These are phyloP conservation scores for Epiblema foenella DNA, from an alignment of 2,888 invertebrate genomes.

Conservation along the genomic window DNA sequence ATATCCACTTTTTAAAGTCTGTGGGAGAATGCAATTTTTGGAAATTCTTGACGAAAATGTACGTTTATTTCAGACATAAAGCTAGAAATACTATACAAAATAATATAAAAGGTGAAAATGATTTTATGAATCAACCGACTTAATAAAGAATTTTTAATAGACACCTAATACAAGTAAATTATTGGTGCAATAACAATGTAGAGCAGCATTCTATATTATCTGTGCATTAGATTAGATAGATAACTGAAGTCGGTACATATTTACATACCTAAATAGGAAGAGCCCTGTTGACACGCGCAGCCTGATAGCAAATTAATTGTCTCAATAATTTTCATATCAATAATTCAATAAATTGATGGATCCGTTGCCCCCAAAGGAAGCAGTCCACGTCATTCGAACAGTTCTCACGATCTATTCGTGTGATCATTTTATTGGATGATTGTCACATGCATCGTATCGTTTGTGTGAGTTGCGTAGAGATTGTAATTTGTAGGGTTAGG, in stretches of 20 bases:
- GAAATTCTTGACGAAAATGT: background rate
- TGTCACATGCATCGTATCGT: conserved; percentile 51
- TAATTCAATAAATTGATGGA: conserved; percentile 59
- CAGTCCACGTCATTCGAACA: conserved; percentile 57
- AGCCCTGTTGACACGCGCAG: conserved; percentile 38
- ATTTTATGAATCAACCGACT: too few species aligned
- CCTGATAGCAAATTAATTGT: conserved; percentile 51
- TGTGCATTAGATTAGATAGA: conserved; percentile 1
- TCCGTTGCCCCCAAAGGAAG: conserved; percentile 67
- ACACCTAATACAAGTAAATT: too few species aligned
- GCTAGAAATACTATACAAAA: too few species aligned
- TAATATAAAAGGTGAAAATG: too few species aligned
- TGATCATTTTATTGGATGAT: conserved; percentile 71
- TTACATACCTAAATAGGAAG: conserved; percentile 17
- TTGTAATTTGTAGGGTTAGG: conserved; percentile 20
- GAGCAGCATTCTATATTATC: background rate
- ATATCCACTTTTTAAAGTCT: background rate
- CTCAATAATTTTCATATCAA: conserved; percentile 53
- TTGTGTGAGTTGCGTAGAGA: background rate
- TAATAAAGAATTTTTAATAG: too few species aligned
- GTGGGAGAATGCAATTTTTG: background rate
- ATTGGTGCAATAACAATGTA: too few species aligned
- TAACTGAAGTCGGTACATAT: background rate
- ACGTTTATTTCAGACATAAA: too few species aligned
- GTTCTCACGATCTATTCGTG: conserved; percentile 68